Percentiles rank a stretch among this genome's conserved stretches.
phyloP scores from a whole-genome alignment of 1,140 invertebrate species.

The Colletes gigas region DNA sequence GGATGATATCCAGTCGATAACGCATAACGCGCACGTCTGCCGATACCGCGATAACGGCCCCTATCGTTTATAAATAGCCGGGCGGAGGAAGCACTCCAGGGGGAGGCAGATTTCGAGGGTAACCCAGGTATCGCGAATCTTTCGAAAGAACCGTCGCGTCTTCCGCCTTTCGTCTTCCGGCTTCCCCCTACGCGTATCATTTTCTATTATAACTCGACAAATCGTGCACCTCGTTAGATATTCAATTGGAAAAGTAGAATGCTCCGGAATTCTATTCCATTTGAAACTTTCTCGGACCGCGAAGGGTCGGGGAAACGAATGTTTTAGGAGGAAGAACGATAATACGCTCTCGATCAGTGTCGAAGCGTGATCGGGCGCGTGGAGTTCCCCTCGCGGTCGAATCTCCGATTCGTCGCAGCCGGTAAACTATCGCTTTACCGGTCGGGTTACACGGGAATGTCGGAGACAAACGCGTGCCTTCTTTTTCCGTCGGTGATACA shows the following conservation, averaged over 20 bases:
- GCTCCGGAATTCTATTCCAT: no score
- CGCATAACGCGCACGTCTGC: slow-evolving; percentile 16
- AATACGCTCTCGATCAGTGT: slow-evolving; percentile 8
- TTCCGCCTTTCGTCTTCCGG: no score
- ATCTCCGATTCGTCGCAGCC: slow-evolving; percentile 2
- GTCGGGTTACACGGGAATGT: neutral
- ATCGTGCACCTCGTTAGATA: no score
- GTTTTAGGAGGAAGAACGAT: no score
- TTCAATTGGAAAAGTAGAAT: no score
- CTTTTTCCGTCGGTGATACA: slow-evolving; percentile 18
- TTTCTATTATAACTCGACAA: no score
- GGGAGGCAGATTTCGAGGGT: neutral
- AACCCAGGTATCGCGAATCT: neutral
- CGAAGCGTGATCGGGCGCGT: neutral
- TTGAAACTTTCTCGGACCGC: no score
- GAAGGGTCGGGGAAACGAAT: no score
- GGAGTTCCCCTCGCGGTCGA: neutral
- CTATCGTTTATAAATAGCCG: slow-evolving; percentile 38
- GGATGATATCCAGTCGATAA: slow-evolving; percentile 42
- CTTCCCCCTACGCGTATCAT: no score
- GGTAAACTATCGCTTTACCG: slow-evolving; percentile 13
- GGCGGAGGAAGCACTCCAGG: no score
- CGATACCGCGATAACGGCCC: slow-evolving; percentile 45
- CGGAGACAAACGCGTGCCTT: neutral
- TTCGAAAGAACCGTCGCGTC: no score